Evolutionary conservation across 2,113 vertebrate species (phyloP).

Genomic region (Eurypyga helias): DNA sequence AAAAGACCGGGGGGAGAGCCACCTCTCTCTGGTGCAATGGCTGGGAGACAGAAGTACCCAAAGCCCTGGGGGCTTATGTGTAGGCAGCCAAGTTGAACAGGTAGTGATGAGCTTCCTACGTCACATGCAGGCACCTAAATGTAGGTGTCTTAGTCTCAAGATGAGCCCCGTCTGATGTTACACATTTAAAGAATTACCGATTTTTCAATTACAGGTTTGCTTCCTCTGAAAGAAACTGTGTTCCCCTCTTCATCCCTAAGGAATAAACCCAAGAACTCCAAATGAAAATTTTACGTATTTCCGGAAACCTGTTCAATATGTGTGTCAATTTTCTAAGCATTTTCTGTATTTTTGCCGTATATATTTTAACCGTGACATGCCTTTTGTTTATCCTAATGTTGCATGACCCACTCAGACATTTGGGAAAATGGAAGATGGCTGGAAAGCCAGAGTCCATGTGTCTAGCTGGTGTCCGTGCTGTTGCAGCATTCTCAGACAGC

Average conservation of each 20-base stretch:
- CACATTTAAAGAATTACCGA: neutral
- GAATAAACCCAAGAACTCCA: neutral
- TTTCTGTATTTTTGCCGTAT: neutral
- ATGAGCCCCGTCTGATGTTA: neutral
- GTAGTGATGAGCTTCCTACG: neutral
- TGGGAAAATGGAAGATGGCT: neutral
- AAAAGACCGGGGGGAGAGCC: neutral
- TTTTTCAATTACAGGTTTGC: neutral
- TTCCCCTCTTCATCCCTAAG: neutral
- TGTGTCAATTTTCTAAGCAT: neutral
- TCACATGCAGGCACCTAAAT: neutral
- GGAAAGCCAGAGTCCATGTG: neutral
- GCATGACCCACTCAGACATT: neutral
- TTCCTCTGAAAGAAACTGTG: neutral
- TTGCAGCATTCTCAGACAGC: neutral
- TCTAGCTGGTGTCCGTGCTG: neutral
- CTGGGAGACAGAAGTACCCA: neutral
- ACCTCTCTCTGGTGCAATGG: fast-evolving
- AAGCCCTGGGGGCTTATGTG: neutral
- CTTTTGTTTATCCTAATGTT: neutral
- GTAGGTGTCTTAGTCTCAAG: neutral
- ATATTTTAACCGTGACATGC: neutral
- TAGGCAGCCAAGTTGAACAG: fast-evolving
- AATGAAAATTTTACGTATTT: neutral
- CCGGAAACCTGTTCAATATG: neutral